Percentiles rank a stretch among this genome's conserved stretches.
Conservation (phyloP, 2,113 vertebrate genomes). For the Erythrocercus mccallii region DNA sequence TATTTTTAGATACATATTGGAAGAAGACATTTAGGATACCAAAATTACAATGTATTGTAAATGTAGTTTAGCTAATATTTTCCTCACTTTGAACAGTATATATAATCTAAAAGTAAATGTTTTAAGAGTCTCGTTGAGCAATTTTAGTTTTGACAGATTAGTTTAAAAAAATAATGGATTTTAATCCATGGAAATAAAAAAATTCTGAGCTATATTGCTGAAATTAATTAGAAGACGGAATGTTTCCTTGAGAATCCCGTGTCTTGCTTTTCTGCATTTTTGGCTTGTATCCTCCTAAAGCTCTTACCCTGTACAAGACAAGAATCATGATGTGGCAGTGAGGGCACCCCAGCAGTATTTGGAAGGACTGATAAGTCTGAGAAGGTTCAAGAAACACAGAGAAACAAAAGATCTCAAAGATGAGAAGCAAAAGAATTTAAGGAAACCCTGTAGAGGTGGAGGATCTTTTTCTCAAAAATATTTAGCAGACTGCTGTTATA, state of each 20-base stretch:
- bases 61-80: not conserved
- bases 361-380: not conserved
- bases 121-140: not conserved
- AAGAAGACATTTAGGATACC: not conserved
- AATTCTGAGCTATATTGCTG: not conserved
- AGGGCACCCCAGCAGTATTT: not conserved
- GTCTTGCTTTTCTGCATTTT: not conserved
- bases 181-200: not conserved
- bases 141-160: not conserved
- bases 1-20: not conserved
- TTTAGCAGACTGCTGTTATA: not conserved
- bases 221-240: not conserved
- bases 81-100: not conserved
- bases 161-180: accelerated
- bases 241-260: not conserved
- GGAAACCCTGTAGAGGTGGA: not conserved
- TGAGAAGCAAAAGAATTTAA: not conserved
- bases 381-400: not conserved
- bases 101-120: not conserved
- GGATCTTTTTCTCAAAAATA: not conserved
- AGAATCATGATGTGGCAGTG: not conserved
- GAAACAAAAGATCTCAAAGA: not conserved
- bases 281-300: not conserved
- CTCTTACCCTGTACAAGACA: not conserved
- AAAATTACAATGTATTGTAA: not conserved